Evolutionary conservation across 1,140 invertebrate genomes (phyloP), one percentile per base, ranked within the genome.

Genomic region (Microplitis mediator): DNA sequence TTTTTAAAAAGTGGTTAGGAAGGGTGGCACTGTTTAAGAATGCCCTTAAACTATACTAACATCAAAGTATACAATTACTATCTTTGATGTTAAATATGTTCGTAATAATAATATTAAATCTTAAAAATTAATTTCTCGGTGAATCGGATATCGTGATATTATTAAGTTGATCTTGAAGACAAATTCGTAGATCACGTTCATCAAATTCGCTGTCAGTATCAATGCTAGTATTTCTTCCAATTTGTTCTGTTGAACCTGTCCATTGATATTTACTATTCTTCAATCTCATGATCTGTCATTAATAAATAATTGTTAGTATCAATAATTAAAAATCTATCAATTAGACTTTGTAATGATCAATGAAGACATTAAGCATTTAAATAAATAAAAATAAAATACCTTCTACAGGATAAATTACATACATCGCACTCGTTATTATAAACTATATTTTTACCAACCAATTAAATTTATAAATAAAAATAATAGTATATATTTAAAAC

Each of bases 201-300:
- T 89, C 88, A 74, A 87, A 74, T 73, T 89, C 88, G 71, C 85
- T 88, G 68, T 89, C 88, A 65, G 86, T 86, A 74, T 89, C 88
- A 66, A 88, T 82, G 60, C 87, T 89, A 62, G 82, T 85, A 69
- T 83, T 87, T 69, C 83, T 79, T 51, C 79, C 72, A 31, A 76
- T 77, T 68, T 81, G 77, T 3, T 77, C 80, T 56, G 78, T 76
- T n/a, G 82, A 79, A 51, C 83, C 84, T 9, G 82, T 84, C 81
- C 84, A 83, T 11, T 84, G 83, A 64, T 87, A 79, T 74, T 89
- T 90, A 87, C 89, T 90, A 61, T 88, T 88, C 78, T 91, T 90
- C 85, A 92, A 81, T 81, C 91, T 91, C 90, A 91, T 89, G 86
- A 91, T 88, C 90, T 91, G n/a, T 54, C 9, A 14, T 54, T 58